A percentile compares a stretch with the other conserved stretches of the same genome.
phyloP scores from a whole-genome alignment of 1,140 invertebrate genomes.

The Agrilus planipennis region DNA sequence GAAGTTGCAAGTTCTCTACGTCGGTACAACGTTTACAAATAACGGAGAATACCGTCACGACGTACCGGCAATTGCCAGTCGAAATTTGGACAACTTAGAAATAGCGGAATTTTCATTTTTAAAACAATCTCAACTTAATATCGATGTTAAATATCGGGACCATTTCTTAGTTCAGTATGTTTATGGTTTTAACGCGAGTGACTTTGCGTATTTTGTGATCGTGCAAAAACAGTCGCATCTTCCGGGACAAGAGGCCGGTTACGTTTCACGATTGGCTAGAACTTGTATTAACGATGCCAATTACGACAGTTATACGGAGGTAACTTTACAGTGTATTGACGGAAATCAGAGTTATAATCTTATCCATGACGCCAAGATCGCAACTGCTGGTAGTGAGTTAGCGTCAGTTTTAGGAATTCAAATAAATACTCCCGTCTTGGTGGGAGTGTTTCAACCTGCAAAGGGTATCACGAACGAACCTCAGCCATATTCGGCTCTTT shows the following conservation, averaged over 20 bases:
- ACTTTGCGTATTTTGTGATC: slow-evolving; percentile 90
- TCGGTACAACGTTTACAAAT: slow-evolving; percentile 88
- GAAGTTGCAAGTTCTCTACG: slow-evolving; percentile 76
- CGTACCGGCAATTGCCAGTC: slow-evolving; percentile 83
- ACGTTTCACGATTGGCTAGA: slow-evolving; percentile 77
- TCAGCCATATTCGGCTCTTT: slow-evolving; percentile 66
- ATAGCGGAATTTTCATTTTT: slow-evolving; percentile 75
- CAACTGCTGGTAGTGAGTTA: slow-evolving; percentile 64
- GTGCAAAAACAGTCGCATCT: slow-evolving; percentile 88
- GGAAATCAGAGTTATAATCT: slow-evolving; percentile 68
- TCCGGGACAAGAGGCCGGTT: slow-evolving; percentile 80
- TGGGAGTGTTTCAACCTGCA: slow-evolving; percentile 75
- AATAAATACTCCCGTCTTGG: slow-evolving; percentile 62
- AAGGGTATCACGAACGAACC: slow-evolving; percentile 71
- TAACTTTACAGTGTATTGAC: slow-evolving; percentile 73
- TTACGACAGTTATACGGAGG: slow-evolving; percentile 92
- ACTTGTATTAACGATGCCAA: slow-evolving; percentile 89
- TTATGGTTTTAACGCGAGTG: slow-evolving; percentile 88
- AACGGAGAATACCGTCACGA: slow-evolving; percentile 86
- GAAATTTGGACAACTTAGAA: slow-evolving; percentile 64
- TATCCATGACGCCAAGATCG: slow-evolving; percentile 80
- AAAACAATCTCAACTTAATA: slow-evolving; percentile 75
- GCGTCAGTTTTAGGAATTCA: slow-evolving; percentile 68
- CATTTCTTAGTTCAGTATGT: slow-evolving; percentile 91
- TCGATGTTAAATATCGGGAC: slow-evolving; percentile 89